These are phyloP conservation scores for Sarcophaga peregrina DNA, from an alignment of 1,140 invertebrate species.

Conservation along the genomic window DNA sequence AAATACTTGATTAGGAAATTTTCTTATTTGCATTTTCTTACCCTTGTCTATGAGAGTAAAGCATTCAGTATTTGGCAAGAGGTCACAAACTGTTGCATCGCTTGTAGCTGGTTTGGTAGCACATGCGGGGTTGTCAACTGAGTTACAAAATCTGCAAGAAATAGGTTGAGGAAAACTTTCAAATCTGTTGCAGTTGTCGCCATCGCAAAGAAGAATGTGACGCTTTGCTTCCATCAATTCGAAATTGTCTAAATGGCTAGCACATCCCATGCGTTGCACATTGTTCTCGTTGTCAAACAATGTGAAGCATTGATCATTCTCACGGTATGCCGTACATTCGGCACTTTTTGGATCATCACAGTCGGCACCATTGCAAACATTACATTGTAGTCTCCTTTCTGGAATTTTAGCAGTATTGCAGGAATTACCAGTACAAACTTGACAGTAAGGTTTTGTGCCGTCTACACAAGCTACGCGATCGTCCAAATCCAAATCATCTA, in stretches of 20 bases:
- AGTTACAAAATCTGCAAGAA: conserved; percentile 49
- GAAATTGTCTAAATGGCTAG: conserved; percentile 48
- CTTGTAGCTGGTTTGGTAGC: conserved; percentile 7
- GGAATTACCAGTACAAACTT: conserved; percentile 47
- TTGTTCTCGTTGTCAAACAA: conserved; percentile 40
- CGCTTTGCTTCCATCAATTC: conserved; percentile 48
- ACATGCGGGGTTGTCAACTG: conserved; percentile 44
- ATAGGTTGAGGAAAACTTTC: conserved; percentile 23
- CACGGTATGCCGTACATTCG: conserved; percentile 49
- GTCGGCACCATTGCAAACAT: conserved; percentile 49
- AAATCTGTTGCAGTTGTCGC: conserved; percentile 54
- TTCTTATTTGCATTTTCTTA: conserved; percentile 23
- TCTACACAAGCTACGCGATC: conserved; percentile 52
- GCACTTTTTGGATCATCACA: conserved; percentile 44
- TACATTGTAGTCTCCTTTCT: conserved; percentile 52
- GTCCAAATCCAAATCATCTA: conserved; percentile 57
- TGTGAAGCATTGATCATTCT: conserved; percentile 57
- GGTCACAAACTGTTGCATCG: conserved; percentile 11
- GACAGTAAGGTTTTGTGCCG: conserved; percentile 50
- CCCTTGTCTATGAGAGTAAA: conserved; percentile 48
- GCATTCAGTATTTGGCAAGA: conserved; percentile 53
- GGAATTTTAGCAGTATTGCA: conserved; percentile 55
- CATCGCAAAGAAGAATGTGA: conserved; percentile 52
- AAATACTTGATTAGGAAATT: not conserved
- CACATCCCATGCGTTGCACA: conserved; percentile 53